Evolutionary conservation across 2,113 vertebrate genomes (phyloP), one percentile per base, ranked within the genome.

Genomic region (Ornithorhynchus anatinus): DNA sequence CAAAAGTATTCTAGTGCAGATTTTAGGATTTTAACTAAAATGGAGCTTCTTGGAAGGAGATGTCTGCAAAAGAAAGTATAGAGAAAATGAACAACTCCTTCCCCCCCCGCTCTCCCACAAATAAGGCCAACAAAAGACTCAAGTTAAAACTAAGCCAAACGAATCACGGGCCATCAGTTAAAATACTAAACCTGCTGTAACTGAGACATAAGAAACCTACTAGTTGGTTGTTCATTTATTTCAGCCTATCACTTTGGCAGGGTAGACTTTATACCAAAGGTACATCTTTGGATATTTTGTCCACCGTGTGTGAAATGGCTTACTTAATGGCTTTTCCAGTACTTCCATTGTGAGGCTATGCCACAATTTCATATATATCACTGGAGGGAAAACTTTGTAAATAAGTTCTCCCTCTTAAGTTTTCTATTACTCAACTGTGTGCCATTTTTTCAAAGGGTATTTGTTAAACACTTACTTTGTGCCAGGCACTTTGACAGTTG

Each of bases 251-350:
- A 17, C 6, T n/a, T 31, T 25, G 15, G 25, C 5, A 1, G 2
- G 35, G 32, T 5, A 20, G 52, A 52, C 54, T 69, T 66, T 38
- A 67, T 77, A 67, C 53, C 59, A 70, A 65, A 73, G 66, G 52
- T 70, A 1, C 45, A 32, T 67, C 63, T 75, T 64, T 51, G 69
- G 69, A 61, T 60, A 61, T 15, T 77, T 54, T 72, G 69, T 73
- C 44, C 57, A 77, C 62, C 81, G 72, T 68, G 44, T 80, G 72
- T 84, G 78, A 81, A 81, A 84, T 80, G 33, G 75, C 67, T 77
- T 77, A 29, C 45, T 56, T 47, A 17, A 70, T 64, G 48, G 37
- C 44, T 75, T 59, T 63, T 33, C 43, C 29, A 56, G 51, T 27
- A 3, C 40, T 70, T 74, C 32, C 25, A 52, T 43, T 70, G 39